Evolutionary conservation across 2,113 vertebrate genomes (phyloP).

Genomic region (Zosterops borbonicus): DNA sequence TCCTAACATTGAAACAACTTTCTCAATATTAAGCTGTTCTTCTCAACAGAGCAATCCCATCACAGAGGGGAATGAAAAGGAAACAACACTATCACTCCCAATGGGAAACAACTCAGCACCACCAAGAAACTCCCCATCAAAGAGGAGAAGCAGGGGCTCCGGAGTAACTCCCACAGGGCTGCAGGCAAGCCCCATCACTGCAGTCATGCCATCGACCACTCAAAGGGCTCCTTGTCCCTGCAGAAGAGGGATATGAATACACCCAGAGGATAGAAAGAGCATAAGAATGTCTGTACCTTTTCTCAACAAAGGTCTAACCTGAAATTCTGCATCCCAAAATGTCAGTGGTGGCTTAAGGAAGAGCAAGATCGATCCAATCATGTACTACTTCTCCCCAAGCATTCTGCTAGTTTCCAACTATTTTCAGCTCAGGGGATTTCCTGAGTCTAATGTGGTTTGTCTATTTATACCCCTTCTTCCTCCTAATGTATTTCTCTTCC

Average conservation of each 20-base stretch:
- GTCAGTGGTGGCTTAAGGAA: not conserved
- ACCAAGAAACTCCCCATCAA: not conserved
- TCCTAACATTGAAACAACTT: not conserved
- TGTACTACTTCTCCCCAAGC: not conserved
- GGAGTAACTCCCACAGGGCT: fast-evolving
- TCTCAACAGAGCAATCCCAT: not conserved
- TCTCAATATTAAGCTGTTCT: not conserved
- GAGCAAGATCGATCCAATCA: not conserved
- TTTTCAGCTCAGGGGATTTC: slow-evolving; percentile 2
- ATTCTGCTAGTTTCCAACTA: not conserved
- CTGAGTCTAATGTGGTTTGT: not conserved
- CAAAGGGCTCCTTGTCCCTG: not conserved
- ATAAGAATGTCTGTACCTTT: not conserved
- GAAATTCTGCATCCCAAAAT: not conserved
- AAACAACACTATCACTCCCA: not conserved
- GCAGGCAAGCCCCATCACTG: not conserved
- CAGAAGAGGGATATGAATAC: fast-evolving
- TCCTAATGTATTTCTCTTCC: not conserved
- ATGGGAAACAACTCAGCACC: not conserved
- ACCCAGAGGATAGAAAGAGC: not conserved
- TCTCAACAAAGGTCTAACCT: not conserved
- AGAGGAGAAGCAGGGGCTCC: not conserved
- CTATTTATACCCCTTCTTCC: not conserved
- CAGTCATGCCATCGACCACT: not conserved
- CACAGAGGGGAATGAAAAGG: not conserved